Evolutionary conservation across 2,888 invertebrate species (phyloP).

Genomic region (Cecidostiba fungosa): DNA sequence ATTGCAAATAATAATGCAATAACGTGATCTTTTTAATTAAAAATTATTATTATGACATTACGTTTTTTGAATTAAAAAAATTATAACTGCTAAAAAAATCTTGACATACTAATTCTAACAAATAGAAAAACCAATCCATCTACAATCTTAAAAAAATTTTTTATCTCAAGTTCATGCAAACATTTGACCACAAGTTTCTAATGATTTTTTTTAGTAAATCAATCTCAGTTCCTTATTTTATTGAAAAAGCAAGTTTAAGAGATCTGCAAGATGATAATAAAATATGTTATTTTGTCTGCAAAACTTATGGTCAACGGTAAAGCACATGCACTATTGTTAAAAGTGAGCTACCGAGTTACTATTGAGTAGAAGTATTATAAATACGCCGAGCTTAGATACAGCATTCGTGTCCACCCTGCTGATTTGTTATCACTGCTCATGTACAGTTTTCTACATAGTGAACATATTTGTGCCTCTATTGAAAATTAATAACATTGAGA

Average conservation of each 20-base stretch:
- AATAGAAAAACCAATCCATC: slow-evolving; percentile 68
- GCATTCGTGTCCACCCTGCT: slow-evolving; percentile 78
- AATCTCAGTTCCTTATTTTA: neutral
- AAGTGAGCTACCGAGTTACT: slow-evolving; percentile 79
- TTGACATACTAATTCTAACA: slow-evolving; percentile 59
- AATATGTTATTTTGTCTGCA: slow-evolving; percentile 28
- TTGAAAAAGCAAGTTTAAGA: neutral
- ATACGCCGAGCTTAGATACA: slow-evolving; percentile 79
- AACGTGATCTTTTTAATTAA: slow-evolving; percentile 26
- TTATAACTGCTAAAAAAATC: slow-evolving; percentile 47
- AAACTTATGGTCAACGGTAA: slow-evolving; percentile 73
- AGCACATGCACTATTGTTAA: slow-evolving; percentile 80
- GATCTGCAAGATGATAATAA: slow-evolving; percentile 6
- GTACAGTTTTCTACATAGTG: slow-evolving; percentile 62
- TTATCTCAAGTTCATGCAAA: slow-evolving; percentile 66
- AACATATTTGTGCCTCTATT: slow-evolving; percentile 17
- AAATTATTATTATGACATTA: slow-evolving; percentile 58
- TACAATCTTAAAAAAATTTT: slow-evolving; percentile 63
- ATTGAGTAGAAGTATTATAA: slow-evolving; percentile 78
- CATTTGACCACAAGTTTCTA: slow-evolving; percentile 69
- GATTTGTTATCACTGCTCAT: slow-evolving; percentile 69
- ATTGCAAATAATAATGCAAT: neutral
- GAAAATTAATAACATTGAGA: neutral
- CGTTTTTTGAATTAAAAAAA: slow-evolving; percentile 53
- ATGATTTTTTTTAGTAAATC: neutral